A percentile compares a stretch with the other conserved stretches of the same genome.
phyloP scores from a whole-genome alignment of 1,140 invertebrate genomes.

The Ceratitis capitata region DNA sequence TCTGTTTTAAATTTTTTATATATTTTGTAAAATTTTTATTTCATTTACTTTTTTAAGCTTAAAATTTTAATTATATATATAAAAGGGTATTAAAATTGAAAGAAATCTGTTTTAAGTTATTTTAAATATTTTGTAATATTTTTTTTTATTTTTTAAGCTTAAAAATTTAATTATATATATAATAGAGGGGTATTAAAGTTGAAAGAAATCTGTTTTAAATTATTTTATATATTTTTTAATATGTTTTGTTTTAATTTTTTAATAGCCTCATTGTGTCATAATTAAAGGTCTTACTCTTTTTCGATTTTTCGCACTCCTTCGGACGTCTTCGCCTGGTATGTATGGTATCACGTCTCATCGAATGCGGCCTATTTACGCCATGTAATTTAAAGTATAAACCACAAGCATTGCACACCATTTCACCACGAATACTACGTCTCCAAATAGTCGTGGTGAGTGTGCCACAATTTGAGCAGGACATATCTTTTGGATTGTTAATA shows the following conservation, averaged over 20 bases:
- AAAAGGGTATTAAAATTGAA: too few relatives aligned
- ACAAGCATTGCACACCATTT: constrained; percentile 95
- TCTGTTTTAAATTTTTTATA: too few relatives aligned
- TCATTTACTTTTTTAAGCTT: too few relatives aligned
- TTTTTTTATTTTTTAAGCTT: not conserved
- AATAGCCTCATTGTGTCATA: not conserved
- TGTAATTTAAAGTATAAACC: constrained; percentile 94
- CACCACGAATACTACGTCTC: constrained; percentile 86
- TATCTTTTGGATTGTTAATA: constrained; percentile 69
- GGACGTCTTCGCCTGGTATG: constrained; percentile 93
- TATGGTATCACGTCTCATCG: constrained; percentile 97
- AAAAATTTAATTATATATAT: too few relatives aligned
- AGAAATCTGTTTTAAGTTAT: too few relatives aligned
- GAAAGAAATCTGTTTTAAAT: too few relatives aligned
- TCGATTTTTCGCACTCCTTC: constrained; percentile 72
- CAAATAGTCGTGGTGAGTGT: constrained; percentile 93
- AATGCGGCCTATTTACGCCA: constrained; percentile 87
- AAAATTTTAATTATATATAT: too few relatives aligned
- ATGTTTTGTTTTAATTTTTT: not conserved
- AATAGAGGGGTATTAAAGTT: too few relatives aligned
- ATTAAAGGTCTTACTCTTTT: constrained; percentile 61
- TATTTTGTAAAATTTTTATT: too few relatives aligned
- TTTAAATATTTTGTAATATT: not conserved
- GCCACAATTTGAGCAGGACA: constrained; percentile 84
- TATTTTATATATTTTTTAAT: not conserved